Base-by-base conservation (phyloP, 2,113 vertebrate species). In the Hippopotamus amphibius region DNA sequence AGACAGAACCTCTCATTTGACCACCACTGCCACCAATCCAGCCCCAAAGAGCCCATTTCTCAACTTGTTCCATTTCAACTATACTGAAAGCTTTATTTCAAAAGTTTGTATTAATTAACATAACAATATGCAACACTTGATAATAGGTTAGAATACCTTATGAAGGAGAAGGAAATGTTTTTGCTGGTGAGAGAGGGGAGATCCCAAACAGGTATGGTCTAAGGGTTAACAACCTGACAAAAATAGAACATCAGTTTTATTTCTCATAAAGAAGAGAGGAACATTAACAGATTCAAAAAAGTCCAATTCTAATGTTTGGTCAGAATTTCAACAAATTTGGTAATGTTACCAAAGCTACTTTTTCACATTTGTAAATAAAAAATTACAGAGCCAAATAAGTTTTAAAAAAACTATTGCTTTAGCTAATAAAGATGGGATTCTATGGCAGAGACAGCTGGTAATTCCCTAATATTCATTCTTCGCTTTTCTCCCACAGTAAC, bases 81-180 rank as follows among this genome's bases (percentile, higher is more conserved):
- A 74, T 21, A 41, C 30, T 81, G 13, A 91, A 93, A 95, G 13
- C 10, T 96, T 74, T 97, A 48, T 79, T 95, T 87, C 21, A 83
- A 92, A 81, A 80, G 14, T 55, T 55, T 83, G 61, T 68, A n/a
- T 85, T 93, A 72, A 76, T 68, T 43, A 96, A 87, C 5, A 68
- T 48, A 83, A 22, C 63, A 79, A 53, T 37, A n/a, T 80, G 11
- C 24, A 90, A 84, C 24, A 84, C 14, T 28, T 90, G 22, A 43
- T 50, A 79, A 94, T 0, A 92, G 59, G 65, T 68, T 50, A 86
- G 37, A 93, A 43, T 87, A 66, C 15, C 14, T 76, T 69, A 69
- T n/a, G 13, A 92, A 92, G 61, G 71, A 90, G 26, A 92, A 95
- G n/a, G 16, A 88, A 91, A 59, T 79, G 50, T 68, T 88, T 87